A percentile compares a stretch with the other conserved stretches of the same genome.
phyloP scores from a whole-genome alignment of 2,888 invertebrate species.

The Gnatocerus cornutus region DNA sequence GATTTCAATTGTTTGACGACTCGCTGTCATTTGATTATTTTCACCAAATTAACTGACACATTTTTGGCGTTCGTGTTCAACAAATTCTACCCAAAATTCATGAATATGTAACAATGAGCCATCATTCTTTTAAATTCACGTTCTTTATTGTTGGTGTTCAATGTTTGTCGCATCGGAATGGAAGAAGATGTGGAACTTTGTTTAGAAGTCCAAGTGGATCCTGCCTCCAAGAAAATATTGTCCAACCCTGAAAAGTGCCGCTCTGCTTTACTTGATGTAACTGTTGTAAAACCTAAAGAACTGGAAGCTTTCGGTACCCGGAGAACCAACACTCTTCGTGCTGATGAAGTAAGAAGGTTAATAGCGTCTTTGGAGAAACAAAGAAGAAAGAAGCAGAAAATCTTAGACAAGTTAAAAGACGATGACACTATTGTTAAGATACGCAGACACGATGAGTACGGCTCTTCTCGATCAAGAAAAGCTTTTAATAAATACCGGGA shows the following conservation, averaged over 20 bases:
- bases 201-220: constrained; percentile 67
- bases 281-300: constrained; percentile 65
- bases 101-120: constrained; percentile 32
- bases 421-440: constrained; percentile 51
- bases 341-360: constrained; percentile 59
- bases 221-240: constrained; percentile 63
- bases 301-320: constrained; percentile 54
- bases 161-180: constrained; percentile 21
- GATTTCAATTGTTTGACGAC: constrained; percentile 30
- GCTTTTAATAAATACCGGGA: constrained; percentile 20
- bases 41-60: constrained; percentile 31
- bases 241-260: constrained; percentile 60
- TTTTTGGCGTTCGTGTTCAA: constrained; percentile 23
- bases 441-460: constrained; percentile 25
- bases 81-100: constrained; percentile 34
- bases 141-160: constrained; percentile 22
- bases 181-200: constrained; percentile 60
- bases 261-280: constrained; percentile 65
- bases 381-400: constrained; percentile 55
- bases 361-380: constrained; percentile 61
- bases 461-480: background rate
- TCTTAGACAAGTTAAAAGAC: constrained; percentile 55
- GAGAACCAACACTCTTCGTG: constrained; percentile 57
- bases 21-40: constrained; percentile 23
- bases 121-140: constrained; percentile 6